Conservation (phyloP, 2,113 vertebrate genomes). For the Cyprinodon variegatus region DNA sequence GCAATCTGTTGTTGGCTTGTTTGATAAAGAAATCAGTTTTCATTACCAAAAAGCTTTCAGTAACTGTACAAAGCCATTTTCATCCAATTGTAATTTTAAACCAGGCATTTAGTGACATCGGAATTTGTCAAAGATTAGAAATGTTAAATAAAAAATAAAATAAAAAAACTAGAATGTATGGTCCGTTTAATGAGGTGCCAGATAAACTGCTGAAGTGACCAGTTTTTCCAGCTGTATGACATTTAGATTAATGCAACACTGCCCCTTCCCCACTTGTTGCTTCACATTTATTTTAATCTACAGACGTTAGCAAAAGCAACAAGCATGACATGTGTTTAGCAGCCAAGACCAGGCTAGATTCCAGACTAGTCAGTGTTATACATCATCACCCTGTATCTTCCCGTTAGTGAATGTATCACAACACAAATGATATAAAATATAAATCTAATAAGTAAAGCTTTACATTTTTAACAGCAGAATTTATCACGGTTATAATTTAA, state of each 20-base stretch:
- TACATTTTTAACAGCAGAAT: neutral
- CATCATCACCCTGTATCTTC: no score
- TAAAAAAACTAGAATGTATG: neutral
- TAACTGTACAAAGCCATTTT: neutral
- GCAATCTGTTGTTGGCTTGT: conserved; percentile 68
- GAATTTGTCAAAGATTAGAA: no score
- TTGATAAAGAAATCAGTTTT: conserved; percentile 3
- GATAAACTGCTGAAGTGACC: neutral
- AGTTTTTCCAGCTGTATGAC: neutral
- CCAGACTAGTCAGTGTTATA: no score
- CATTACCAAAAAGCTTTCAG: neutral
- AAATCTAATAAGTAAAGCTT: neutral
- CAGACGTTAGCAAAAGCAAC: no score
- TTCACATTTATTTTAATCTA: no score
- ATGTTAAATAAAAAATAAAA: neutral
- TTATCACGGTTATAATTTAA: neutral
- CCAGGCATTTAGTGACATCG: neutral
- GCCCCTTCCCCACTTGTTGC: no score
- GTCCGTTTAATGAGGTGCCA: neutral
- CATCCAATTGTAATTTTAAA: neutral
- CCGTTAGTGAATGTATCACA: neutral
- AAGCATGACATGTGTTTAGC: no score
- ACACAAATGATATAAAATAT: neutral
- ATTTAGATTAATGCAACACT: no score
- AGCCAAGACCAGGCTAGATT: no score